Base-by-base conservation (phyloP, 2,797 vertebrate species). In the Mus spretus region DNA sequence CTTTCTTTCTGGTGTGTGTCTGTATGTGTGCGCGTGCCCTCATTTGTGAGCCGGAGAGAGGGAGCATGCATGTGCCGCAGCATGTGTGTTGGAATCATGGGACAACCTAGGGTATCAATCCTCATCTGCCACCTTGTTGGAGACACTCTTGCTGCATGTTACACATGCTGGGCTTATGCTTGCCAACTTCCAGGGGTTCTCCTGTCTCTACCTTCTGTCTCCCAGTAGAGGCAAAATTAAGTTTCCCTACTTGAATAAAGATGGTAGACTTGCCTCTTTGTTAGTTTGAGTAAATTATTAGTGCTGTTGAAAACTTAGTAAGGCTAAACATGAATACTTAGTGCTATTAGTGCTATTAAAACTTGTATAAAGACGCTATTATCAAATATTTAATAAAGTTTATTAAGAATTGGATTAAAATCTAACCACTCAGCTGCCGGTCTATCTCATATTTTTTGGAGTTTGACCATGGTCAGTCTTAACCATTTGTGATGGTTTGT, bases 361-460 rank as follows among this genome's bases (percentile, higher is more conserved):
- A 93, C 12, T 31, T 90, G 2, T 20, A 67, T 31, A 40, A 94
- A 53, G 12, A 59, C 47, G 6, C 19, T 57, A 59, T 44, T 75
- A 34, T 70, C 37, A 53, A 85, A 26, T 20, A 65, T 86, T 74
- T 70, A 67, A 44, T 63, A 55, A 85, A 20, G 50, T 63, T 74
- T 79, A 79, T 74, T 75, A 72, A 90, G 19, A 93, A 87, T 57
- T 63, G 44, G 89, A 83, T 31, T 92, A 65, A 65, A 31, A 65
- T 65, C 4, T 65, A 65, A 65, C 28, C 65, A 14, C 59, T 92
- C 67, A 92, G 59, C 78, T 70, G 17, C 59, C 31, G 59, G 24
- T 59, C 50, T 67, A 53, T 80, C 92, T 90, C 26, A 81, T 65
- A 87, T 78, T 91, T 93, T 82, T 57, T 55, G 47, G 34, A 90